These are phyloP conservation scores for Hymenopus coronatus DNA, from an alignment of 2,888 invertebrate species.

Conservation along the genomic window DNA sequence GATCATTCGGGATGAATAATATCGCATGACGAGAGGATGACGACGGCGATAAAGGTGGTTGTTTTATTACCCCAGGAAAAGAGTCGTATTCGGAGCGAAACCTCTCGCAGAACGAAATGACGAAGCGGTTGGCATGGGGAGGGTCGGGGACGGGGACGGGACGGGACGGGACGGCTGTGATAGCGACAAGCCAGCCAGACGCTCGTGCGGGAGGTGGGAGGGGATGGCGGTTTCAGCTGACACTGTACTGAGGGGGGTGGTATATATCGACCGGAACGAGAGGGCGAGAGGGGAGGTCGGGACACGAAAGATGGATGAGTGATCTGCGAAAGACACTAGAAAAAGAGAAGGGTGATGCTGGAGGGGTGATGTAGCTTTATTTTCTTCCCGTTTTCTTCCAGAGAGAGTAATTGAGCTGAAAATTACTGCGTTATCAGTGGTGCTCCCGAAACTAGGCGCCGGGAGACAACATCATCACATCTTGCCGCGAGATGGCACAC, in stretches of 20 bases:
- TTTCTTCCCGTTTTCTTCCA: background rate
- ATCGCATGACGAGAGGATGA: too few relatives aligned
- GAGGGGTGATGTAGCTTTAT: background rate
- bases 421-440: background rate
- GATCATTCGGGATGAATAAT: too few relatives aligned
- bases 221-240: background rate
- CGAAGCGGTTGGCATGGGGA: background rate
- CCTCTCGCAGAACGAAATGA: too few relatives aligned
- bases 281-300: background rate
- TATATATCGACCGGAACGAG: slow-evolving; percentile 15
- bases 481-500: background rate
- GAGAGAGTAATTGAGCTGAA: slow-evolving; percentile 11
- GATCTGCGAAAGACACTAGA: slow-evolving; percentile 12
- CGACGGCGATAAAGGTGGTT: too few relatives aligned
- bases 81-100: background rate
- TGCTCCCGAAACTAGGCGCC: background rate
- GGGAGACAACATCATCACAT: background rate
- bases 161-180: background rate
- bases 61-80: too few relatives aligned
- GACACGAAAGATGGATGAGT: slow-evolving; percentile 16
- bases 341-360: background rate
- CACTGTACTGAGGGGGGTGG: background rate
- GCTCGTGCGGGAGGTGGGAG: background rate
- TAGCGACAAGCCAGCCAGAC: background rate
- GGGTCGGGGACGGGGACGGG: too few relatives aligned